Evolutionary conservation across 2,113 vertebrate species (phyloP), one percentile per base, ranked within the genome.

Genomic region (Lipotes vexillifer): DNA sequence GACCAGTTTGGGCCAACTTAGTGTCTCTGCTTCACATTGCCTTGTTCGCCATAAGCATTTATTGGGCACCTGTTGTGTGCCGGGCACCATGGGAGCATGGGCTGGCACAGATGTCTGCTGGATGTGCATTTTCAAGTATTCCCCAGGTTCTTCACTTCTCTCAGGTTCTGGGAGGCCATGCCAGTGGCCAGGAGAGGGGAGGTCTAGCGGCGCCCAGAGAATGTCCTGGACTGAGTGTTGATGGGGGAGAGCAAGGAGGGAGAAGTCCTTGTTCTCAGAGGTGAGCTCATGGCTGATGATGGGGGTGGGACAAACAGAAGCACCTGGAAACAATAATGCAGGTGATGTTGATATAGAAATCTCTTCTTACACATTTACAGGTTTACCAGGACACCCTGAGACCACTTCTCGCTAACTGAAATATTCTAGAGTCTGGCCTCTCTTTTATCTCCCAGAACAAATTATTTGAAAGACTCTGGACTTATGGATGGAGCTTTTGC

Each of bases 71-170:
- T 25, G 8, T 5, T 38, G 18, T 93, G 38, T 83, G n/a, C 52
- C 36, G 0, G 31, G 44, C 57, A 31, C 29, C 0, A 0, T 8
- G 38, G 46, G 74, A 71, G 0, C 38, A 8, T 0, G 15, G 29
- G 17, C 31, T 31, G 36, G 59, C 41, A 8, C 18, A 49, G 65
- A 25, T 74, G 20, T 21, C 25, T 41, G 21, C 10, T 20, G 65
- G 10, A 3, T n/a, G 29, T 57, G 14, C 61, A n/a, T 78, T 66
- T 75, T 41, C 23, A 49, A 80, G 61, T 31, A 14, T 21, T 55
- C 21, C 41, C 68, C 1, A 36, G 25, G 23, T 33, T 38, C 11
- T 33, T n/a, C 1, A 31, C n/a, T 36, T 77, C 36, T 80, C 71
- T 93, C 0, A 21, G 69, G 29, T 20, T 82, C 68, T 49, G 17